Conservation (phyloP, 2,888 invertebrate genomes). For the Lycia hirtaria region DNA sequence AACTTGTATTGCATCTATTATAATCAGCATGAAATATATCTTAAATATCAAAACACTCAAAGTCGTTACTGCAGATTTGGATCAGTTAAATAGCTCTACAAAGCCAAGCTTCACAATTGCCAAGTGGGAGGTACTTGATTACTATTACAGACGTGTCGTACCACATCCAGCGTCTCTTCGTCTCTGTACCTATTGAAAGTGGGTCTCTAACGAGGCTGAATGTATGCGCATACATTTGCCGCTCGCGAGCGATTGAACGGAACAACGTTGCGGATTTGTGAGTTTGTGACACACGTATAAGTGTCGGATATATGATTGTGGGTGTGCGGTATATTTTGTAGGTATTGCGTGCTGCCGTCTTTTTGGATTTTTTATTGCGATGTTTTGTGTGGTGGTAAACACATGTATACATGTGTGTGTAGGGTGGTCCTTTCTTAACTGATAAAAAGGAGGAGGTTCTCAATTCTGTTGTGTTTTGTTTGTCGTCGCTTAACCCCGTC, state of each 20-base stretch:
- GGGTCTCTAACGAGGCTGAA: conserved; percentile 69
- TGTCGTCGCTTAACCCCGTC: too few relatives aligned
- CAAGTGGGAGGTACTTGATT: not conserved
- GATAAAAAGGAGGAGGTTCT: too few relatives aligned
- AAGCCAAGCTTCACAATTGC: not conserved
- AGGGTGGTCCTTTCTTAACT: too few relatives aligned
- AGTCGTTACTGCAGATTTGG: too few relatives aligned
- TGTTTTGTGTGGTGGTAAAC: too few relatives aligned
- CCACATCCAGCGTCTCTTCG: conserved; percentile 47
- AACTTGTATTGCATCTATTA: too few relatives aligned
- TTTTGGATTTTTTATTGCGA: not conserved
- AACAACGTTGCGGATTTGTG: conserved; percentile 64
- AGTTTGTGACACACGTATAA: conserved; percentile 39
- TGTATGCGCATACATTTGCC: conserved; percentile 78
- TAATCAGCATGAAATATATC: too few relatives aligned
- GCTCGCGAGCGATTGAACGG: conserved; percentile 62
- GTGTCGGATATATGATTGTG: conserved; percentile 16
- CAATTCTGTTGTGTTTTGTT: too few relatives aligned
- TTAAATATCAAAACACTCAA: too few relatives aligned
- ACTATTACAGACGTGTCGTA: conserved; percentile 11
- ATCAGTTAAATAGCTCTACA: not conserved
- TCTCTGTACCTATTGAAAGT: conserved; percentile 51
- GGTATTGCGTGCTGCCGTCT: not conserved
- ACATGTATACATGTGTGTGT: too few relatives aligned
- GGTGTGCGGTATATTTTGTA: not conserved